A percentile compares a stretch with the other conserved stretches of the same genome.
Conservation (phyloP, 2,797 vertebrate genomes). For the Calcarius lapponicus region DNA sequence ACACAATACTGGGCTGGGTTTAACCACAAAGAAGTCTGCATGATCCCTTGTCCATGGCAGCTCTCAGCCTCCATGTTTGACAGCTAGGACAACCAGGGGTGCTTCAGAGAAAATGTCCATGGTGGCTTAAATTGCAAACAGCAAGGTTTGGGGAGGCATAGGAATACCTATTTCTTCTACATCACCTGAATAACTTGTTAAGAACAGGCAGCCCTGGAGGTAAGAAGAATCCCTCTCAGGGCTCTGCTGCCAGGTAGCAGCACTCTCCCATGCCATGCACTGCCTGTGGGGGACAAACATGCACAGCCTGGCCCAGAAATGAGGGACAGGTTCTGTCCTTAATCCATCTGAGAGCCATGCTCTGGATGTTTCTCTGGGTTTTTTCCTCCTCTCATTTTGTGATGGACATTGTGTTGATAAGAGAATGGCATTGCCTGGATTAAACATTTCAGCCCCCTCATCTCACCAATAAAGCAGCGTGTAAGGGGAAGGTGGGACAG, state of each 20-base stretch:
- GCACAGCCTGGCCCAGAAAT: background rate
- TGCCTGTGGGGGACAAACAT: rapidly evolving
- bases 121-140: background rate
- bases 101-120: background rate
- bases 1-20: background rate
- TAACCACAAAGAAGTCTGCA: background rate
- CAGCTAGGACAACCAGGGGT: background rate
- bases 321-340: background rate
- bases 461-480: background rate
- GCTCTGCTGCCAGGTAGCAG: background rate
- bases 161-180: background rate
- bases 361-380: background rate
- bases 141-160: background rate
- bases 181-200: background rate
- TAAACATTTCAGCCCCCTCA: background rate
- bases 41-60: background rate
- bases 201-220: background rate
- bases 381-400: background rate
- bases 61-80: background rate
- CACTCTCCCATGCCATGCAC: rapidly evolving
- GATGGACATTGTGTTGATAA: background rate
- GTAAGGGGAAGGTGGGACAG: background rate
- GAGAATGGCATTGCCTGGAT: background rate
- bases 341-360: background rate
- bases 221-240: background rate